Percentiles rank a stretch among this genome's conserved stretches.
phyloP scores from a whole-genome alignment of 2,113 vertebrate genomes.

The Myiagra hebetior region DNA sequence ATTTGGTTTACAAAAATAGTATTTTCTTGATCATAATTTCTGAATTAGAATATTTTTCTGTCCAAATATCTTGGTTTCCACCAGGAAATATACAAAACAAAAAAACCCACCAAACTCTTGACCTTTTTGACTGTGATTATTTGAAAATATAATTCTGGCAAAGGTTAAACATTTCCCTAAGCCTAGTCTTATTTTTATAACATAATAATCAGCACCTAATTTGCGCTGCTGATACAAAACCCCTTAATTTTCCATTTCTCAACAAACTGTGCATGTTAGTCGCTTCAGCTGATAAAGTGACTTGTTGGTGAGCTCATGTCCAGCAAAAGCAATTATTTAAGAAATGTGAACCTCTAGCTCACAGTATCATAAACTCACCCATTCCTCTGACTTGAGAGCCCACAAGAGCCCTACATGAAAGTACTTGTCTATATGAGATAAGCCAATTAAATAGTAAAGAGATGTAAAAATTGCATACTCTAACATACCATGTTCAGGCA shows the following conservation, averaged over 20 bases:
- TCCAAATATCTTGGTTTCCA: not conserved
- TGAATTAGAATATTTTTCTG: not conserved
- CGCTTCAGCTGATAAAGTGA: not conserved
- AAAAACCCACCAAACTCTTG: not conserved
- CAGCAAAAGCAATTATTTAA: not conserved
- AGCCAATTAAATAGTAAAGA: not conserved
- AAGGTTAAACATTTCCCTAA: not conserved
- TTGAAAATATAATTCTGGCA: not conserved
- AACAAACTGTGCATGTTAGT: not conserved
- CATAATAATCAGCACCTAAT: not conserved
- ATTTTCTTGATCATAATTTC: not conserved
- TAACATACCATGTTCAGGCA: not conserved
- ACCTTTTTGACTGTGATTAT: not conserved
- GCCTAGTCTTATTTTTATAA: not conserved
- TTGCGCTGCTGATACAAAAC: fast-evolving
- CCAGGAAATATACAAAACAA: not conserved
- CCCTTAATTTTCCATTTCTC: not conserved
- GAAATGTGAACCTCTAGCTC: not conserved
- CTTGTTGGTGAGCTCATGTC: not conserved
- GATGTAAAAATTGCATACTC: not conserved
- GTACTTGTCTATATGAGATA: not conserved
- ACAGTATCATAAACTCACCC: not conserved
- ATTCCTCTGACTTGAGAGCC: not conserved
- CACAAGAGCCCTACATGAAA: not conserved
- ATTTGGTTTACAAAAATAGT: not conserved